Base-by-base conservation (phyloP, 2,113 vertebrate genomes). In the Aegotheles bennettii region DNA sequence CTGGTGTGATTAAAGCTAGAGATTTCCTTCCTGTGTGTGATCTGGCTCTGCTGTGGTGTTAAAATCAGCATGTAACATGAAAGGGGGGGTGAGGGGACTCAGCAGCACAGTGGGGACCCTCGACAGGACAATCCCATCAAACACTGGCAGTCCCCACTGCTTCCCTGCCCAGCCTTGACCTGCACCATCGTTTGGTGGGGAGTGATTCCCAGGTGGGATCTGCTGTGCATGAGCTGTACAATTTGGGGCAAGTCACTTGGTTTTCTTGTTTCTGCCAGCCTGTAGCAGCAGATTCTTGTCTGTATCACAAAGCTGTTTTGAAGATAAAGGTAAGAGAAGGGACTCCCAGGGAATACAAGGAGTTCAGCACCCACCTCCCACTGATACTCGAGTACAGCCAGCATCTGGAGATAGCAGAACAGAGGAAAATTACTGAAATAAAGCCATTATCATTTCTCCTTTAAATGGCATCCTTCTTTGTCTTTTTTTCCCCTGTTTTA, bases 121-220 rank as follows among this genome's bases (percentile, higher is more conserved):
- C 35, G 7, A 53, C 57, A 63, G 38, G 65, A 36, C 35, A 45
- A 29, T 35, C 14, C 3, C n/a, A 14, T 15, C 16, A 50, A 84
- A 28, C 77, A 33, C 11, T 10, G 15, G 76, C 59, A 93, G 29
- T 43, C 57, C 31, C 82, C 47, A 26, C 6, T 29, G 19, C 16
- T n/a, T 61, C 42, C 42, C 42, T 87, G 63, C 67, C 59, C 42
- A 83, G 65, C 60, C 57, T 14, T 35, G 16, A 42, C 63, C 76
- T 78, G 61, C 40, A 48, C 12, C 11, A 1, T 1, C 10, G 0
- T 11, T 54, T 12, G 31, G 10, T 3, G 23, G 16, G 26, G 15
- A 59, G 8, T 7, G 8, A 57, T 19, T 73, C 31, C 67, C 15
- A 17, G 29, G 54, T 51, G 85, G 61, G 47, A 23, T 24, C 35